These are phyloP conservation scores for Malurus leucopterus DNA, from an alignment of 2,797 vertebrate genomes.

Conservation along the genomic window DNA sequence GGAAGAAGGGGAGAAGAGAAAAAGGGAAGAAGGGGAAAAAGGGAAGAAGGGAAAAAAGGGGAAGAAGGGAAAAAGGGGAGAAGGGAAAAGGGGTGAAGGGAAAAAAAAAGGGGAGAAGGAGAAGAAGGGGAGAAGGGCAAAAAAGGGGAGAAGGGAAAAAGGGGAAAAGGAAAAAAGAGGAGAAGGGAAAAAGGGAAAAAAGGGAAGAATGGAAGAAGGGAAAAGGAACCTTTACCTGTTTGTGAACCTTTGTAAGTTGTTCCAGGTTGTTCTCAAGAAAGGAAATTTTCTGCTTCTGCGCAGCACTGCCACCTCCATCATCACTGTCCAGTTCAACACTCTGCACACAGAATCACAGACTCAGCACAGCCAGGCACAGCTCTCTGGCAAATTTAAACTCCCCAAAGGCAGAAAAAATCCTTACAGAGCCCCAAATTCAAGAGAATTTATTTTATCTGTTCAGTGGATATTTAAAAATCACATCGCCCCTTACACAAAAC, in stretches of 20 bases:
- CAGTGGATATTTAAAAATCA: not conserved
- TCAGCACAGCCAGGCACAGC: not conserved
- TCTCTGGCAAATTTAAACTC: not conserved
- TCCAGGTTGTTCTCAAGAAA: conserved; percentile 97
- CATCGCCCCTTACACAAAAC: fast-evolving
- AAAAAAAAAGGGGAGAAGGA: no score
- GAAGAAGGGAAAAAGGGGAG: no score
- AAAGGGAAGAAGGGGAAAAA: no score
- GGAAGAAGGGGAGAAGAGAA: no score
- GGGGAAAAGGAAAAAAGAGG: no score
- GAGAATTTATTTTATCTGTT: not conserved
- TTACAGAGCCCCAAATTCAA: not conserved
- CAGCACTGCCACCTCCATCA: conserved; percentile 90
- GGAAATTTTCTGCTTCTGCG: conserved; percentile 94
- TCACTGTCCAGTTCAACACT: conserved; percentile 86
- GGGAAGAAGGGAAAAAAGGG: no score
- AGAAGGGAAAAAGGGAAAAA: no score
- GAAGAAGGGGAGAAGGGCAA: no score
- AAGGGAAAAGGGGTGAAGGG: no score
- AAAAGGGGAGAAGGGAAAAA: no score
- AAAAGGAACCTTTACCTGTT: conserved; percentile 72
- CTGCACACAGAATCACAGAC: conserved; percentile 61
- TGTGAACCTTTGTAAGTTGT: conserved; percentile 96
- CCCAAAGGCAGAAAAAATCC: not conserved
- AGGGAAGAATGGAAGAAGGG: not conserved